Evolutionary conservation across 1,140 invertebrate species (phyloP), one percentile per base, ranked within the genome.

Genomic region (Tetraneura akinire): DNA sequence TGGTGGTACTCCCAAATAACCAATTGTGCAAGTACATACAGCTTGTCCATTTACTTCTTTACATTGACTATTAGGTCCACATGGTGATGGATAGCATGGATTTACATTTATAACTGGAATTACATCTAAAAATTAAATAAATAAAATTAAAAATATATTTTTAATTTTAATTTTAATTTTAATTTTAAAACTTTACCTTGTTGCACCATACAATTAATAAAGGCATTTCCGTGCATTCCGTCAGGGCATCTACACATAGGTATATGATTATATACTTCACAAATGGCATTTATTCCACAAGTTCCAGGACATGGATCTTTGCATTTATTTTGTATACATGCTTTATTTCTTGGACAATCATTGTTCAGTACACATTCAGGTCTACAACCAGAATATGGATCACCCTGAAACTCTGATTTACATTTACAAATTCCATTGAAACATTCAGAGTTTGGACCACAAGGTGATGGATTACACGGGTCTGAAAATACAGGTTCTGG

Each of bases 391-490:
- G 88, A 87, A 66, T 89, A 89, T 18, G 92, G 91, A 80, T 88
- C 88, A 37, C 90, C 92, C 32, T 89, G 87, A 83, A 92, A 93
- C 84, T 91, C 91, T 2, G 88, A 87, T 81, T 90, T 84, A 83
- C 92, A 94, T 23, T 87, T 87, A 82, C 90, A 91, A 6, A 86
- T 82, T 18, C 85, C 85, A 55, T 84, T 83, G 86, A 90, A 89
- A 85, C 91, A 92, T 83, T 92, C 82, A 64, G 93, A 92, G 86
- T 94, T 94, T 6, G 91, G 88, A 55, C 93, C 87, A 83, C 93
- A 94, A 1, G 90, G 89, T 1, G 90, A 89, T 76, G 88, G 88
- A 37, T 86, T 83, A 82, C 91, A 91, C 3, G 87, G 89, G 82
- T 86, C 87, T 82, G 68, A 83, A 81, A 37, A 60, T 29, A 76